These are phyloP conservation scores for Plutomurus gul DNA, from an alignment of 1,140 invertebrate species.

Conservation along the genomic window DNA sequence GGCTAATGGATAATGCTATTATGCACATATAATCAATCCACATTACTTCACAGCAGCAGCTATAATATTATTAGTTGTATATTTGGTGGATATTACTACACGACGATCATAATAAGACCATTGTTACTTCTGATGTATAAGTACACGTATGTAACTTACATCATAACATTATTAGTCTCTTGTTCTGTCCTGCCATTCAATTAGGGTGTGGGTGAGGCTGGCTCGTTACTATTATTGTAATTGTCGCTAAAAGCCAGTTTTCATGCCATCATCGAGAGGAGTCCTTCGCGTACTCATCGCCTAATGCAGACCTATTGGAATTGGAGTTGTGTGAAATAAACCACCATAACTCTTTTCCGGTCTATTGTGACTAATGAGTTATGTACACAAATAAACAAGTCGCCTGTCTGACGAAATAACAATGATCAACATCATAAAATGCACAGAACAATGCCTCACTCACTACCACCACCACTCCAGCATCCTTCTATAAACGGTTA, in stretches of 20 bases:
- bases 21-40: too few relatives aligned
- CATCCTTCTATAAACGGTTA: too few relatives aligned
- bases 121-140: too few relatives aligned
- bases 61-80: too few relatives aligned
- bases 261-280: not conserved
- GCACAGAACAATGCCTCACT: not conserved
- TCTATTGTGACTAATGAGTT: constrained; percentile 38
- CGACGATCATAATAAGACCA: too few relatives aligned
- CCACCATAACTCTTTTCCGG: constrained; percentile 38
- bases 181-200: not conserved
- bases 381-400: constrained; percentile 1
- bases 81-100: too few relatives aligned
- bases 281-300: not conserved
- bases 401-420: not conserved
- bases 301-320: not conserved
- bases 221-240: not conserved
- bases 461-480: not conserved
- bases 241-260: not conserved
- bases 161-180: not conserved
- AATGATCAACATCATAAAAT: not conserved
- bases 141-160: too few relatives aligned
- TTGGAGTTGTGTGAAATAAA: not conserved
- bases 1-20: too few relatives aligned
- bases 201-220: not conserved
- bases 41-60: too few relatives aligned